Conservation (phyloP, 2,797 vertebrate species). For the Chloroceryle amazona region DNA sequence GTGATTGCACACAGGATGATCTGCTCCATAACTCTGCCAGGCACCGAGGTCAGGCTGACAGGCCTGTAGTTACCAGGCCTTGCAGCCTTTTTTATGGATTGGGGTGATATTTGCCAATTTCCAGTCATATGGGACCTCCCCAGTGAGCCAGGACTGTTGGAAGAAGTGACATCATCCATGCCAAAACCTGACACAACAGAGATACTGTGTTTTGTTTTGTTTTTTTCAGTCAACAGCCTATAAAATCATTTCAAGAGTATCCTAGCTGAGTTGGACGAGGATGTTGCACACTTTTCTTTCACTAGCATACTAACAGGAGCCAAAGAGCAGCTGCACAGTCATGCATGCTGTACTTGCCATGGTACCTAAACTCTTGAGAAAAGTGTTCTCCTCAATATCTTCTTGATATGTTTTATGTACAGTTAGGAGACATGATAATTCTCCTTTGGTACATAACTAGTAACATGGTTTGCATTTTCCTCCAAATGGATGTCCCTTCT, state of each 20-base stretch:
- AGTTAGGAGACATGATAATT: background rate
- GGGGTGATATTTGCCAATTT: no score
- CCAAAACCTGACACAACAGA: background rate
- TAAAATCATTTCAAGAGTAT: background rate
- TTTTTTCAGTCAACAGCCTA: background rate
- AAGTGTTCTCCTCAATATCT: background rate
- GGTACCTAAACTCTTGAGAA: background rate
- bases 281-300: background rate
- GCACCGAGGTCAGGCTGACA: no score
- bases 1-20: no score
- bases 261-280: background rate
- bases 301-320: background rate
- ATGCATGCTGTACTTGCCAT: fast-evolving
- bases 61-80: no score
- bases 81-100: no score
- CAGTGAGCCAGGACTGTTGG: no score
- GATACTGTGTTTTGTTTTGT: background rate
- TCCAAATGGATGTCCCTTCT: background rate
- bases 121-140: no score
- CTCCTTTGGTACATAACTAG: background rate
- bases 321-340: background rate
- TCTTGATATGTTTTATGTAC: background rate
- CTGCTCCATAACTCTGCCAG: no score
- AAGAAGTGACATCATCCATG: background rate
- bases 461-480: background rate